Base-by-base conservation (phyloP, 2,113 vertebrate species). In the Emberiza fucata region DNA sequence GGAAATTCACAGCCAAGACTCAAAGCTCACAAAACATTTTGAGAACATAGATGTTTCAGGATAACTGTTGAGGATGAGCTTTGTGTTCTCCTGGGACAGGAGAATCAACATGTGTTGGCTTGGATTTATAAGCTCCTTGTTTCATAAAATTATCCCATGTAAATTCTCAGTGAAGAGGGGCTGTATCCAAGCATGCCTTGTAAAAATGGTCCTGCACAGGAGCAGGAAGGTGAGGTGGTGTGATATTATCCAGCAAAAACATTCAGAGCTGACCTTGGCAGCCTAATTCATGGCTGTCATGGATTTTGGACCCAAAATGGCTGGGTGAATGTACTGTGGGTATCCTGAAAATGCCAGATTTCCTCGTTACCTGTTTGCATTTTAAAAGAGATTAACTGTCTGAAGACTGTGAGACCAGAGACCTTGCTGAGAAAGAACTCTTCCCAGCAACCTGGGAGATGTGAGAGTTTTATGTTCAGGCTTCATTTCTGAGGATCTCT, bases 131-230 rank as follows among this genome's bases (percentile, higher is more conserved):
- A 65, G n/a, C 6, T 85, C 17, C 53, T 64, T 54, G n/a, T 81
- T 65, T 61, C 63, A 53, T 69, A 61, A 80, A 92, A 57, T 42
- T 24, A 72, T 57, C 23, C 18, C 24, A 69, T n/a, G 1, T 24
- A 80, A 54, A 5, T 48, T 88, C 33, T 57, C 42, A 66, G 21
- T 42, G 35, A 78, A n/a, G 13, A 84, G 23, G 6, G 27, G 42
- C n/a, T 56, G 9, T 37, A 17, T 20, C 13, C 37, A 70, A 45
- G 18, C 11, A 37, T 37, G 48, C 14, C 17, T 60, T 60, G 33
- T 56, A 48, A 77, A 82, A 83, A 70, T 5, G 9, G 5, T 45
- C 42, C 33, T 57, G 13, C 0, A 0, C 16, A 78, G 39, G 33
- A 84, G 33, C 42, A 50, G 39, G 20, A 53, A 44, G 24, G 5